Evolutionary conservation across 2,888 invertebrate genomes (phyloP).

Genomic region (Melipona beecheii): DNA sequence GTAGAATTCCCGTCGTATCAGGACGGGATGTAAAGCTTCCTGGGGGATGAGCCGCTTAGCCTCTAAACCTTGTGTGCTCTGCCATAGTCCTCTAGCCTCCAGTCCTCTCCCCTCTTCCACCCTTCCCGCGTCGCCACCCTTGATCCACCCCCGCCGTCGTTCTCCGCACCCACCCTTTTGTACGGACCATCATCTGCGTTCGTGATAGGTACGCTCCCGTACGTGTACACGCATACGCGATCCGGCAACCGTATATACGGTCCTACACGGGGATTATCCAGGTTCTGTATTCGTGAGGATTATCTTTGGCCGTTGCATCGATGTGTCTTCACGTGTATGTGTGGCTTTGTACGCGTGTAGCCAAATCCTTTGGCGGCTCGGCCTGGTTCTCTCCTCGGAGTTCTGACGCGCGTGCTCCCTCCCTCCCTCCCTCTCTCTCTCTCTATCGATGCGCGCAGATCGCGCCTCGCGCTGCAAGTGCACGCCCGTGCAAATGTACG

Average conservation of each 20-base stretch:
- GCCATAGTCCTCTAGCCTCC: slow-evolving; percentile 68
- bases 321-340: slow-evolving; percentile 52
- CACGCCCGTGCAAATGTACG: slow-evolving; percentile 1
- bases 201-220: slow-evolving; percentile 51
- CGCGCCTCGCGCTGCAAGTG: slow-evolving; percentile 18
- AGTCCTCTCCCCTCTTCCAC: too few species aligned
- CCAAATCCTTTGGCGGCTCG: slow-evolving; percentile 80
- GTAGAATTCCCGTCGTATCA: slow-evolving; percentile 77
- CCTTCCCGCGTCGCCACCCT: slow-evolving; percentile 39
- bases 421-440: neutral
- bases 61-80: slow-evolving; percentile 82
- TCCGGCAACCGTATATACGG: slow-evolving; percentile 68
- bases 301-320: slow-evolving; percentile 77
- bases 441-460: neutral
- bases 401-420: slow-evolving; percentile 17
- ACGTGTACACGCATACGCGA: slow-evolving; percentile 52
- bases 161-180: slow-evolving; percentile 68
- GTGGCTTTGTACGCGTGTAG: slow-evolving; percentile 66
- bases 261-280: slow-evolving; percentile 82
- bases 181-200: slow-evolving; percentile 69
- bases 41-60: slow-evolving; percentile 83
- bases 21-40: slow-evolving; percentile 82
- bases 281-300: slow-evolving; percentile 82
- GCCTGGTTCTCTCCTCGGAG: slow-evolving; percentile 62
- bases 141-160: slow-evolving; percentile 54